Conservation (phyloP, 2,113 vertebrate species). For the Crypturellus undulatus region DNA sequence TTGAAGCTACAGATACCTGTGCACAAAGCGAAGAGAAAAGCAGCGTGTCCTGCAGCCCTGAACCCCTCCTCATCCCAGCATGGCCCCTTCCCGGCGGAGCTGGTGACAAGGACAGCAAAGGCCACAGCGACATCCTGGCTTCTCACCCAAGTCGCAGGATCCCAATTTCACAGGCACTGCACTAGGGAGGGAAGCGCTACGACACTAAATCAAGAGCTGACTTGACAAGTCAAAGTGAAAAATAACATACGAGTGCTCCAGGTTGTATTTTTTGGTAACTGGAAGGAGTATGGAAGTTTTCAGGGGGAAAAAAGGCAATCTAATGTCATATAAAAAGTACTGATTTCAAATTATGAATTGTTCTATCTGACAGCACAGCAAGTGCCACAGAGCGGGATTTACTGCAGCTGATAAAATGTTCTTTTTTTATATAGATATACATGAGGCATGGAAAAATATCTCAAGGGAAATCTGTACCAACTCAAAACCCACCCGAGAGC, state of each 20-base stretch:
- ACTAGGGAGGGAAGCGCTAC: background rate
- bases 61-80: rapidly evolving
- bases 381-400: constrained; percentile 31
- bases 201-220: background rate
- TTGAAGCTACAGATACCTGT: background rate
- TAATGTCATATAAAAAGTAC: background rate
- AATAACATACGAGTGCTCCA: background rate
- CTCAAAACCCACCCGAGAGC: constrained; percentile 50
- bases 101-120: background rate
- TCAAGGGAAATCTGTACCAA: constrained; percentile 49
- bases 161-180: background rate
- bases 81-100: too few species aligned
- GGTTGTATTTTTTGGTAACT: background rate
- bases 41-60: background rate
- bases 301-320: background rate
- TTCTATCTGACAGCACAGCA: constrained; percentile 7
- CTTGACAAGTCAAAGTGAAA: background rate
- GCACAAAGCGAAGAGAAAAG: background rate
- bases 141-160: rapidly evolving
- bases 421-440: background rate
- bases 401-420: background rate
- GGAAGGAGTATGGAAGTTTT: background rate
- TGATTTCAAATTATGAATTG: background rate
- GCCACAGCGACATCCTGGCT: background rate
- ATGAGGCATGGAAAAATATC: constrained; percentile 23